A percentile compares a stretch with the other conserved stretches of the same genome.
phyloP scores from a whole-genome alignment of 1,140 invertebrate species.

The Pteromalus puparum region DNA sequence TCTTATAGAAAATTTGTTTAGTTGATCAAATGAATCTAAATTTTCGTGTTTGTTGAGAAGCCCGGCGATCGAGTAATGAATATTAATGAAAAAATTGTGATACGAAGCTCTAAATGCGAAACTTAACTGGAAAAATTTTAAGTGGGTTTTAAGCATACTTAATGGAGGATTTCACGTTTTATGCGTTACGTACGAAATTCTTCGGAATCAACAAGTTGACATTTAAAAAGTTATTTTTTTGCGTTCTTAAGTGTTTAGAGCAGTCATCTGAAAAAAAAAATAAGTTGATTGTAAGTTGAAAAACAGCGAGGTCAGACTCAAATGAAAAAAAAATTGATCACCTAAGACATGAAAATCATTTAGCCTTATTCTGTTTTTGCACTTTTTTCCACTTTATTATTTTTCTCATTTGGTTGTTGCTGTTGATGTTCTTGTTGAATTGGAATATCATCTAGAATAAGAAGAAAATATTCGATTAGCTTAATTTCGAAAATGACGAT shows the following conservation, averaged over 20 bases:
- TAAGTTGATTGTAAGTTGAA: background rate
- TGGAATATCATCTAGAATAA: conserved; percentile 52
- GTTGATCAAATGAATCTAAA: conserved; percentile 14
- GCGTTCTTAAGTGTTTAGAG: background rate
- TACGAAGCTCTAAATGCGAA: conserved; percentile 30
- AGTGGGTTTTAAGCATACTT: conserved; percentile 10
- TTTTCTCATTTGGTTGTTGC: conserved; percentile 38
- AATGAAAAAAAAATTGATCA: conserved; percentile 6
- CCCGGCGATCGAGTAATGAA: conserved; percentile 10
- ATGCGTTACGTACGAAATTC: background rate
- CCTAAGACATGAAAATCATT: conserved; percentile 31
- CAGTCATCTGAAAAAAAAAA: conserved; percentile 40
- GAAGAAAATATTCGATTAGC: background rate
- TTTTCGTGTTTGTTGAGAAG: background rate
- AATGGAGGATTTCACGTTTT: conserved; percentile 3
- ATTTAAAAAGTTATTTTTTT: conserved; percentile 25
- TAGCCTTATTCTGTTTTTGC: conserved; percentile 31
- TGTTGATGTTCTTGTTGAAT: conserved; percentile 47
- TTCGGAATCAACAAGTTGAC: conserved; percentile 19
- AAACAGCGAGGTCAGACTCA: background rate
- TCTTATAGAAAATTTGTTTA: conserved; percentile 20
- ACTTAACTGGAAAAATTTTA: conserved; percentile 24
- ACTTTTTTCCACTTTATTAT: conserved; percentile 27
- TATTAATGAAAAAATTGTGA: conserved; percentile 17
- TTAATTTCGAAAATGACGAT: background rate